Conservation (phyloP, 1,140 invertebrate species). For the Drosophila pallidifrons region DNA sequence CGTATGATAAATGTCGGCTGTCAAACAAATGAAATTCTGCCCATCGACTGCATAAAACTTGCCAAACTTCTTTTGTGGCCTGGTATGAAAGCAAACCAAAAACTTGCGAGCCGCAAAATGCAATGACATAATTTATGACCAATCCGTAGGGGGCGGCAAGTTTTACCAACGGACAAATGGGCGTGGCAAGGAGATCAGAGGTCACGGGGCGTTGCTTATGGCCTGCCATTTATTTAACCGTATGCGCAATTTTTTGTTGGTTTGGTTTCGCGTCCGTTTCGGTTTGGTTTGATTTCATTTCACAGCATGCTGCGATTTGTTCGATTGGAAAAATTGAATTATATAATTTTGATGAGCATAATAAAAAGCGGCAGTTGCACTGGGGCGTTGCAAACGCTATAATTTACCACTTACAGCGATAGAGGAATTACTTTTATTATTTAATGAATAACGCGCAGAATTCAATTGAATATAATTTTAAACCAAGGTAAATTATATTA, state of each 20-base stretch:
- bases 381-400: conserved; percentile 22
- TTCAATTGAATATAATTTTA: background rate
- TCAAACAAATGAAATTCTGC: conserved; percentile 40
- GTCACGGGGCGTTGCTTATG: conserved; percentile 52
- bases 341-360: conserved; percentile 77
- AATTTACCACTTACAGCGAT: conserved; percentile 13
- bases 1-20: conserved; percentile 71
- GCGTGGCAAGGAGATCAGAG: conserved; percentile 25
- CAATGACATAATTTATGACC: conserved; percentile 63
- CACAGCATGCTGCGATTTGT: conserved; percentile 55
- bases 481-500: too few species aligned
- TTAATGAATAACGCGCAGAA: background rate
- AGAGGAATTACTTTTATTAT: background rate
- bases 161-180: background rate
- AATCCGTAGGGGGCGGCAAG: background rate
- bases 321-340: conserved; percentile 80
- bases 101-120: conserved; percentile 49
- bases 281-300: conserved; percentile 13
- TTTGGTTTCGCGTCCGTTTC: background rate
- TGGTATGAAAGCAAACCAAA: conserved; percentile 15
- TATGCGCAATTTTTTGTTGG: conserved; percentile 55
- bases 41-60: conserved; percentile 51
- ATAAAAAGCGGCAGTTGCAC: conserved; percentile 64
- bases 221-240: conserved; percentile 74
- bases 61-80: conserved; percentile 37